Evolutionary conservation across 37 sponge, comb jelly and placozoan species (phyloP).

Genomic region (Halisarca cf. caerulea): DNA sequence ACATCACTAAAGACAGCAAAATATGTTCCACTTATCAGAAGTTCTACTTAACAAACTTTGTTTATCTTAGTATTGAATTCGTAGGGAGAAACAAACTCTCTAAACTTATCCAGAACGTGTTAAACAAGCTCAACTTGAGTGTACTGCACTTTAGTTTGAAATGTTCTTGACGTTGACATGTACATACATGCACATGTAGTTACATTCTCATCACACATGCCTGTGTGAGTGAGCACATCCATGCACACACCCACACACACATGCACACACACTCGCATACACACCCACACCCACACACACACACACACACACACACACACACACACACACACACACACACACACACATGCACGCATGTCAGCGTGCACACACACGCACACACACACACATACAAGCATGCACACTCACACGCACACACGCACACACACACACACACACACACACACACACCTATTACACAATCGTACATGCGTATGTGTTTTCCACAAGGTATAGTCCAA

Average conservation of each 20-base stretch:
- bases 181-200: neutral
- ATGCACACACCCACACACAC: neutral
- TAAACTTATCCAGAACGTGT: too few relatives aligned
- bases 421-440: neutral
- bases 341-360: too few relatives aligned
- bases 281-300: neutral
- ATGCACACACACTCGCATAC: neutral
- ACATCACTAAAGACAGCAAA: too few relatives aligned
- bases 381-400: neutral
- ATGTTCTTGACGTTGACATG: neutral
- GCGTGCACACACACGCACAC: neutral
- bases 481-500: neutral
- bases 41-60: too few relatives aligned
- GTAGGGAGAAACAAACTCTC: too few relatives aligned
- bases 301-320: neutral
- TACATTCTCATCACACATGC: neutral
- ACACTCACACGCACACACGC: neutral
- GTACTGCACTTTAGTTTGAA: too few relatives aligned
- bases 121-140: too few relatives aligned
- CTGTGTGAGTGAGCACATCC: neutral
- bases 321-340: constrained; percentile 6
- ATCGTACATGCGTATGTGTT: neutral
- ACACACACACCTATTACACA: neutral
- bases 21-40: too few relatives aligned
- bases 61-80: too few relatives aligned